Conservation (phyloP, 92 coral and sea anemone genomes). For the Paragorgia papillata region DNA sequence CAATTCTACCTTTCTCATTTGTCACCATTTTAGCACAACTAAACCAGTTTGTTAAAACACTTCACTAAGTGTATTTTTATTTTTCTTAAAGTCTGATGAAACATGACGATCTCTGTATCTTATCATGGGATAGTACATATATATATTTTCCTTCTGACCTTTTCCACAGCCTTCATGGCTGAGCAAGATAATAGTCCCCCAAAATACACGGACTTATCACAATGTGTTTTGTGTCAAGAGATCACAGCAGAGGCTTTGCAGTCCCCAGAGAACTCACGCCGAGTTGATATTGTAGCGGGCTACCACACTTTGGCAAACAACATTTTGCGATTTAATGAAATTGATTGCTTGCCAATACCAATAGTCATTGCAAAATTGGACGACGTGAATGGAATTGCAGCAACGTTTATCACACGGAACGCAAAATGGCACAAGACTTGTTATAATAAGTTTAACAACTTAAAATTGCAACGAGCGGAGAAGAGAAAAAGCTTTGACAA, state of each 20-base stretch:
- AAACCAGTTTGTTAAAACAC: no score
- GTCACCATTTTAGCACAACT: no score
- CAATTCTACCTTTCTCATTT: no score
- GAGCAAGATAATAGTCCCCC: background rate
- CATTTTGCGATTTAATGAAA: conserved; percentile 42
- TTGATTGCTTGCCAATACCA: conserved; percentile 28
- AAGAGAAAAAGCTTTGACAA: conserved; percentile 39
- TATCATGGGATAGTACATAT: conserved; percentile 4
- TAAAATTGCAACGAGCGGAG: conserved; percentile 38
- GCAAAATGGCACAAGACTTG: conserved; percentile 48
- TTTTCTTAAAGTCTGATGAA: conserved; percentile 25
- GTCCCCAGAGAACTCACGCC: conserved; percentile 35
- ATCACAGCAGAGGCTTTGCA: conserved; percentile 34
- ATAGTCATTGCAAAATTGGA: conserved; percentile 33
- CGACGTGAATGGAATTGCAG: conserved; percentile 44
- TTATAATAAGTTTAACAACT: conserved; percentile 32
- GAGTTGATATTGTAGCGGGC: conserved; percentile 13
- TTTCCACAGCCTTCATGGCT: conserved; percentile 11
- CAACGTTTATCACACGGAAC: conserved; percentile 33
- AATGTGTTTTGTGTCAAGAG: conserved; percentile 34
- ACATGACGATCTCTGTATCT: conserved; percentile 10
- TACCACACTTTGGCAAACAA: conserved; percentile 42
- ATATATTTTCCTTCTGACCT: conserved; percentile 6
- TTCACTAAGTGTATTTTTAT: background rate
- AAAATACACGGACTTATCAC: conserved; percentile 13